Evolutionary conservation across 2,888 invertebrate genomes (phyloP), one percentile per base, ranked within the genome.

Genomic region (Siphonodentalium dalli): DNA sequence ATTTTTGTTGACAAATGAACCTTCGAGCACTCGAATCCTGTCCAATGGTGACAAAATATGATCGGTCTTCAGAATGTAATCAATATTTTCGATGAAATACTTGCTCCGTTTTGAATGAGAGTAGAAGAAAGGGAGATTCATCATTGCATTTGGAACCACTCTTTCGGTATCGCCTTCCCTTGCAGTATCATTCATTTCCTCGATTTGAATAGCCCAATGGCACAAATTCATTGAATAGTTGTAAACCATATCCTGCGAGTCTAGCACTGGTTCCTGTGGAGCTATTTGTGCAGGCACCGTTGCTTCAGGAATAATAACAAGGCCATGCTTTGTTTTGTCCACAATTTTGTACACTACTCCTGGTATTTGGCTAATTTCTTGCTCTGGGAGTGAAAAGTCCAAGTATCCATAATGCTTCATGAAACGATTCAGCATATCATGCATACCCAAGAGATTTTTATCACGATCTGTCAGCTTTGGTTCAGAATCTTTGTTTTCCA

Each of bases 61-160:
- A 7, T 44, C 41, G 15, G 15, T n/a, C n/a, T n/a, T n/a, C n/a
- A n/a, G n/a, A n/a, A n/a, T n/a, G n/a, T n/a, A 13, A 13, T 11
- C 31, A 31, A 11, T 13, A 31, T n/a, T 13, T 31, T 31, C 31
- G n/a, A 31, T n/a, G n/a, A 31, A n/a, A n/a, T 31, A 31, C 1
- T 31, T 31, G 31, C 11, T 13, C n/a, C 11, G 31, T 31, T 31
- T 31, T 11, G 31, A 31, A 31, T 31, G 31, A n/a, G 31, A 31
- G 31, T 13, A 31, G 33, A 43, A 31, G 27, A 41, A 43, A 31
- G 42, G 42, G 23, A 43, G 20, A 26, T 33, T 31, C 9, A 6
- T 15, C 20, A 26, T 43, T 18, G 33, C 11, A 31, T 43, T 43
- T 4, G 31, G 31, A 15, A 43, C n/a, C 4, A 43, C 27, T 43